phyloP scores from a whole-genome alignment of 2,113 vertebrate genomes.

The Orientallactaga bullata region DNA sequence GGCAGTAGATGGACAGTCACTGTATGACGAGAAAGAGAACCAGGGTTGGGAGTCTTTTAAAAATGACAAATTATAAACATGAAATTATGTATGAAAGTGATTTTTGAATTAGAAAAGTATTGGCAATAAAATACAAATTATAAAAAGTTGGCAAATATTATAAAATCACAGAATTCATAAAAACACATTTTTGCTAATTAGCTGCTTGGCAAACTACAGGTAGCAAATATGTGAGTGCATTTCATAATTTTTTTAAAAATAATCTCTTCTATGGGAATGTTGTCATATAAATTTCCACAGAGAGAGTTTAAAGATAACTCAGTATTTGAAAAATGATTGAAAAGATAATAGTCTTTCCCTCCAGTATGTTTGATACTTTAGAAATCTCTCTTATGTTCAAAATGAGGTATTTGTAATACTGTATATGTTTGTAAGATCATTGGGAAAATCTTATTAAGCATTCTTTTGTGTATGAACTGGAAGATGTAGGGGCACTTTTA shows the following conservation, averaged over 20 bases:
- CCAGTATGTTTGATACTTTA: background rate
- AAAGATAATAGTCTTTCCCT: conserved; percentile 46
- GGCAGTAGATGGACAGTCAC: too few relatives aligned
- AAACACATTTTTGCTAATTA: conserved; percentile 66
- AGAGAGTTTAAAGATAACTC: conserved; percentile 46
- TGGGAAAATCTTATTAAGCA: background rate
- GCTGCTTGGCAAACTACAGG: conserved; percentile 43
- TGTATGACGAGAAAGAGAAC: background rate
- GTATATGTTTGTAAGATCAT: background rate
- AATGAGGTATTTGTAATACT: background rate
- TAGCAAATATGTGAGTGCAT: background rate
- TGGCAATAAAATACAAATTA: conserved; percentile 49
- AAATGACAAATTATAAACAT: conserved; percentile 35
- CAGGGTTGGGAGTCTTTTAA: background rate
- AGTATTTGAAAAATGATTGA: conserved; percentile 23
- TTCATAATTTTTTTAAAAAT: background rate
- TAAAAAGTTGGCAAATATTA: conserved; percentile 54
- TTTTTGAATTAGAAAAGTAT: conserved; percentile 54
- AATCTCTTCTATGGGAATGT: background rate
- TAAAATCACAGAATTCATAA: conserved; percentile 44
- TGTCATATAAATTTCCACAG: conserved; percentile 9
- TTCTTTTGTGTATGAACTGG: background rate
- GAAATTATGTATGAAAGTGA: conserved; percentile 1
- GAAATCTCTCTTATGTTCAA: conserved; percentile 6
- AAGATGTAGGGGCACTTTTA: background rate